Evolutionary conservation across 2,888 invertebrate genomes (phyloP).

Genomic region (Eristalinus aeneus): DNA sequence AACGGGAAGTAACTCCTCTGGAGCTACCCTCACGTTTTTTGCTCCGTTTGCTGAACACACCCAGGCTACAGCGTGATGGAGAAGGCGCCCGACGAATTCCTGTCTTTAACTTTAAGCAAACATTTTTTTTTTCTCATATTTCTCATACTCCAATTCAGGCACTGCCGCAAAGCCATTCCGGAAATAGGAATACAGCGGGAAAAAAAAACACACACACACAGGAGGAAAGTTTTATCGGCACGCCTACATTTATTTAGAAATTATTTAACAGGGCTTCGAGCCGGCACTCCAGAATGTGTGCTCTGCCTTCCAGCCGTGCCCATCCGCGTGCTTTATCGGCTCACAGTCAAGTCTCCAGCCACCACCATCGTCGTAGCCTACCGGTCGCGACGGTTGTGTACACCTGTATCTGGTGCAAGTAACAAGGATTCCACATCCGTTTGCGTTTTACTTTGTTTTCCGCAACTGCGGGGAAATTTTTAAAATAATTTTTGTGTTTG

Average conservation of each 20-base stretch:
- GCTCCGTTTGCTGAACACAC: constrained; percentile 12
- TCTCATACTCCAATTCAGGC: neutral
- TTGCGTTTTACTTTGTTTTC: constrained; percentile 52
- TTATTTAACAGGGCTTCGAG: constrained; percentile 46
- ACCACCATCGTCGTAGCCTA: neutral
- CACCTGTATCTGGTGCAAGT: constrained; percentile 29
- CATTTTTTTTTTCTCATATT: neutral
- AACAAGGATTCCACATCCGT: constrained; percentile 49
- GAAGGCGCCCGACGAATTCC: neutral
- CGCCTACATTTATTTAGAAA: constrained; percentile 55
- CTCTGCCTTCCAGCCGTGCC: neutral
- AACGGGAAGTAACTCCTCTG: neutral
- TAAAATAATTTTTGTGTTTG: constrained; percentile 59
- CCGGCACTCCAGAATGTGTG: neutral
- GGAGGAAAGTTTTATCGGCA: constrained; percentile 22
- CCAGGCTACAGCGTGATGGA: neutral
- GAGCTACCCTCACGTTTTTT: neutral
- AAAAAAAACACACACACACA: neutral
- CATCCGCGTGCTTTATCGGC: neutral
- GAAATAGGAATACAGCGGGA: neutral
- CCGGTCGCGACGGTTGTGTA: neutral
- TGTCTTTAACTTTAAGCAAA: neutral
- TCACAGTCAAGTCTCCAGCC: neutral
- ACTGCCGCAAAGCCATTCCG: neutral
- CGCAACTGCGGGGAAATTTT: constrained; percentile 49